Percentiles rank a stretch among this genome's conserved stretches.
Conservation (phyloP, 2,888 invertebrate genomes). For the Perizoma affinitatum region DNA sequence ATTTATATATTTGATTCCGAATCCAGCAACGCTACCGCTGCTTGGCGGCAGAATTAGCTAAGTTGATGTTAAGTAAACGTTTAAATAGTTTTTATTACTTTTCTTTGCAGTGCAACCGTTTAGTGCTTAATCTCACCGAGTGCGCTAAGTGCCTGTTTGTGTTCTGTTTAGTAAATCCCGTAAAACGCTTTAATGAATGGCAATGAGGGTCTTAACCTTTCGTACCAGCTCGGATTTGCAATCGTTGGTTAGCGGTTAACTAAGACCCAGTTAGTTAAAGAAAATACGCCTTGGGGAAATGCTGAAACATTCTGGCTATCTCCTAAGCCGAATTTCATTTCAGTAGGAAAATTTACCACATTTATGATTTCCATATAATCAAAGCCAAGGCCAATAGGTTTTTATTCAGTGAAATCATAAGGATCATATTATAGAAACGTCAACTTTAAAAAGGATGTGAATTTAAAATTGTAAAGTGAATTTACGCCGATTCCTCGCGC, state of each 20-base stretch:
- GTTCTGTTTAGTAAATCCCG: constrained; percentile 32
- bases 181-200: constrained; percentile 33
- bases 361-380: no score
- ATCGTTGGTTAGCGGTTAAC: constrained; percentile 12
- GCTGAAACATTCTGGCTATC: neutral
- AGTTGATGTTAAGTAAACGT: no score
- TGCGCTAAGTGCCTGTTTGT: constrained; percentile 33
- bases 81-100: neutral
- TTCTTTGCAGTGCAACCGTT: constrained; percentile 7
- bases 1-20: neutral
- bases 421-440: no score
- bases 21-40: no score
- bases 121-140: constrained; percentile 15
- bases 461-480: no score
- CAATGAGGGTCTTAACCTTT: constrained; percentile 39
- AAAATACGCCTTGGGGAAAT: constrained; percentile 12
- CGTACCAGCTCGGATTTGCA: constrained; percentile 20
- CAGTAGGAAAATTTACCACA: no score
- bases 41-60: no score
- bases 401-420: no score
- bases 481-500: no score
- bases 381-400: no score
- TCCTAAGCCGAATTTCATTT: no score
- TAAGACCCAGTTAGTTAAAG: constrained; percentile 9
- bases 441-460: no score